Percentiles rank a stretch among this genome's conserved stretches.
Conservation (phyloP, 2,797 vertebrate genomes). For the Eulemur rubriventer region DNA sequence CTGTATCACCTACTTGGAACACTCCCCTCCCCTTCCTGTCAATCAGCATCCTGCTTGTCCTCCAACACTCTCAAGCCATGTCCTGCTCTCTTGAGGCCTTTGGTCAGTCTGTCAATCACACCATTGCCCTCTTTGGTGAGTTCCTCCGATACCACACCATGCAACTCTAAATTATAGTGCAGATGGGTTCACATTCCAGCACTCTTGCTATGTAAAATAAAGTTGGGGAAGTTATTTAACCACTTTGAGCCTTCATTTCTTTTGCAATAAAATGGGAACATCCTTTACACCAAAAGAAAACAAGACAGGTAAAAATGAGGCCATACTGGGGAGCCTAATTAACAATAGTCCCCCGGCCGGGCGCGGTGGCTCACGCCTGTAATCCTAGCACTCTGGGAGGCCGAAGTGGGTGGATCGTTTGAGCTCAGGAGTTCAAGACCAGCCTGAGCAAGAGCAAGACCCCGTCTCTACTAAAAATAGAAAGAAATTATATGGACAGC, state of each 20-base stretch:
- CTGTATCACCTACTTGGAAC: neutral
- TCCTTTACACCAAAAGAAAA: neutral
- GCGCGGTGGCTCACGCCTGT: no score
- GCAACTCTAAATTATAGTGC: neutral
- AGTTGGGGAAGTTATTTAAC: neutral
- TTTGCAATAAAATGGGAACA: neutral
- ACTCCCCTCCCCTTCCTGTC: neutral
- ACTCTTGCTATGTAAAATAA: neutral
- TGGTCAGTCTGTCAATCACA: neutral
- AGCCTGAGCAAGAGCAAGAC: no score
- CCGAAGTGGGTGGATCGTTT: no score
- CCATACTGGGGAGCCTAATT: neutral
- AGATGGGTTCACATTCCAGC: neutral
- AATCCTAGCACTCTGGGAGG: no score
- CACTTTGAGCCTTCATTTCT: neutral
- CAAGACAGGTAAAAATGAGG: slow-evolving; percentile 18
- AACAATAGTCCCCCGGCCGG: no score
- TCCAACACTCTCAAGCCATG: neutral
- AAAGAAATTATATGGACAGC: no score
- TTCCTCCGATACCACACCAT: neutral
- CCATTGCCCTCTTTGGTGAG: neutral
- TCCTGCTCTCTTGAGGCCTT: neutral
- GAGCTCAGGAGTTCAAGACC: no score
- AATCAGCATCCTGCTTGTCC: neutral
- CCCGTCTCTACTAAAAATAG: no score